Evolutionary conservation across 1,140 invertebrate species (phyloP).

Genomic region (Bombyx mandarina): DNA sequence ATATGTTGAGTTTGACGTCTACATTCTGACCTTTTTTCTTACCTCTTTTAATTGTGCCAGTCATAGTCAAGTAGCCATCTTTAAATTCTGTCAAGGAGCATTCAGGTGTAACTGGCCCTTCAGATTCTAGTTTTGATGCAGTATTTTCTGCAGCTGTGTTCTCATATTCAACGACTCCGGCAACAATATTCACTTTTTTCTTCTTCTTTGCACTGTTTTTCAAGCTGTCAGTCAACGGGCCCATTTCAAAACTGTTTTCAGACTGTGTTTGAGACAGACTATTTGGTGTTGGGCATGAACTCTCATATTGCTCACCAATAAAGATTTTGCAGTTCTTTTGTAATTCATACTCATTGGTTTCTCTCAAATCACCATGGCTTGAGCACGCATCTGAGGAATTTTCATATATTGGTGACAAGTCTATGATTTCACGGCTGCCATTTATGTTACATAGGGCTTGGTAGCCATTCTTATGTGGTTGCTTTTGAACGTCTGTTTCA

Average conservation of each 20-base stretch:
- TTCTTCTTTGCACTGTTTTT: slow-evolving; percentile 72
- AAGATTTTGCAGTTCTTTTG: slow-evolving; percentile 52
- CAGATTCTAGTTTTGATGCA: slow-evolving; percentile 59
- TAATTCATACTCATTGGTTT: slow-evolving; percentile 49
- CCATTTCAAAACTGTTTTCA: slow-evolving; percentile 69
- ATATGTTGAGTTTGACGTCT: slow-evolving; percentile 80
- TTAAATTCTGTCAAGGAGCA: slow-evolving; percentile 58
- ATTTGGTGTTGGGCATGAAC: slow-evolving; percentile 59
- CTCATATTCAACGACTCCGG: slow-evolving; percentile 71
- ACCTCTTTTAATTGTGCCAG: slow-evolving; percentile 81
- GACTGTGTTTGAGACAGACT: slow-evolving; percentile 68
- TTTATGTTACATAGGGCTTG: slow-evolving; percentile 47
- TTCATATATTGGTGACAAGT: slow-evolving; percentile 68
- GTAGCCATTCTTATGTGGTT: slow-evolving; percentile 58
- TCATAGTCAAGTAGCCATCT: slow-evolving; percentile 75
- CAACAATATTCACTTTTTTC: slow-evolving; percentile 75
- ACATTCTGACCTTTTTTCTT: slow-evolving; percentile 81
- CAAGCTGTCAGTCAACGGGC: slow-evolving; percentile 53
- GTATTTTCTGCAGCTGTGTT: slow-evolving; percentile 67
- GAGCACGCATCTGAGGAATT: slow-evolving; percentile 69
- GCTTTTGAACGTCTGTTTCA: slow-evolving; percentile 34
- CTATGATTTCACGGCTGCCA: slow-evolving; percentile 64
- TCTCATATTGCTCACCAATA: slow-evolving; percentile 60
- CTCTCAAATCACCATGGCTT: slow-evolving; percentile 61
- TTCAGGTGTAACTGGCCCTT: slow-evolving; percentile 60